Conservation (phyloP, 2,888 invertebrate genomes). For the Neuroscelio doddi region DNA sequence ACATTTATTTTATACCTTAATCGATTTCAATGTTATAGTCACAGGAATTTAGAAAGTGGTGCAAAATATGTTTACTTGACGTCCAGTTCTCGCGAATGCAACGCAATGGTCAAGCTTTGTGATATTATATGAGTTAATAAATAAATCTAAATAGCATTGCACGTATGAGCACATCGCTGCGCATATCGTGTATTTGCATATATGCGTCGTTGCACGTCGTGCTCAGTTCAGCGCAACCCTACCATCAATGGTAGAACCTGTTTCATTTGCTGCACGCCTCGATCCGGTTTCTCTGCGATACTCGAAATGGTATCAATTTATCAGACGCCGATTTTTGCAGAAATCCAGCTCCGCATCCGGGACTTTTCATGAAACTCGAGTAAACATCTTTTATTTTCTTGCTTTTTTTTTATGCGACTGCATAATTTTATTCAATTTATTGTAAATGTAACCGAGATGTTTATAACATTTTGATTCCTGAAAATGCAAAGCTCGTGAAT, state of each 20-base stretch:
- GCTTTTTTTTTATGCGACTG: too few relatives aligned
- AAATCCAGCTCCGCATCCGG: slow-evolving; percentile 10
- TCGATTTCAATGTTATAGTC: too few relatives aligned
- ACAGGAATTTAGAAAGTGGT: slow-evolving; percentile 35
- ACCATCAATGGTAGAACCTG: slow-evolving; percentile 42
- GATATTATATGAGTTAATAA: slow-evolving; percentile 33
- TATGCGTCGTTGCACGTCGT: slow-evolving; percentile 37
- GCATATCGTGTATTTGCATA: slow-evolving; percentile 40
- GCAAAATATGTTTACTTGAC: not conserved
- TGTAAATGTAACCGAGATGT: too few relatives aligned
- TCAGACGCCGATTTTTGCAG: slow-evolving; percentile 24
- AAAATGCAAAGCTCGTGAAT: too few relatives aligned
- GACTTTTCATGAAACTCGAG: slow-evolving; percentile 15
- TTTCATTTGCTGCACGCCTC: slow-evolving; percentile 30
- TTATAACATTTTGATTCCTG: too few relatives aligned
- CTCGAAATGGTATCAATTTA: slow-evolving; percentile 36
- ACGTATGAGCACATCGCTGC: slow-evolving; percentile 22
- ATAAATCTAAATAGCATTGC: slow-evolving; percentile 33
- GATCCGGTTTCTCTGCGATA: slow-evolving; percentile 31
- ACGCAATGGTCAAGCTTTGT: slow-evolving; percentile 35
- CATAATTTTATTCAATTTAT: too few relatives aligned
- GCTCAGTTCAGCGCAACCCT: slow-evolving; percentile 20
- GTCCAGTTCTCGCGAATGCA: slow-evolving; percentile 10
- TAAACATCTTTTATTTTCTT: slow-evolving; percentile 5
- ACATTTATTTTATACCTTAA: too few relatives aligned